Percentiles rank a stretch among this genome's conserved stretches.
These are phyloP conservation scores for Phthorimaea operculella DNA, from an alignment of 1,140 invertebrate genomes.

Conservation along the genomic window DNA sequence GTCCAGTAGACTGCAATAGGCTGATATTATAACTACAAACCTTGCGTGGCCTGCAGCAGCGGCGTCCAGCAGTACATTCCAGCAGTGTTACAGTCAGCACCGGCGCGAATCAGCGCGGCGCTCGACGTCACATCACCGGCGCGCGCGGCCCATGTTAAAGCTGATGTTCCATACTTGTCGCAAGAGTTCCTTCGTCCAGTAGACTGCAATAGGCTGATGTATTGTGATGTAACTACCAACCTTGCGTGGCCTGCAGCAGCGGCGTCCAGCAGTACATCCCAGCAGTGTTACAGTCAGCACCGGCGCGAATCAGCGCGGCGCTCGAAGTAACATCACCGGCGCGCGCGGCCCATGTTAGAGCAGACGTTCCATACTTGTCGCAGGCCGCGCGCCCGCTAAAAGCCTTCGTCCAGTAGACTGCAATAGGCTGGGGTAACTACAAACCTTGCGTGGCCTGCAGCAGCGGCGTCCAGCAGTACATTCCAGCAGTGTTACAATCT, in stretches of 20 bases:
- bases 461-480: conserved; percentile 96
- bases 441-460: conserved; percentile 84
- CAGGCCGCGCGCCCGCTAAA: conserved; percentile 89
- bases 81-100: conserved; percentile 69
- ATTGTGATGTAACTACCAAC: too few relatives aligned
- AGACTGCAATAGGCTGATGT: too few relatives aligned
- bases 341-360: conserved; percentile 93
- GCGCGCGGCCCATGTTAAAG: conserved; percentile 93
- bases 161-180: conserved; percentile 97
- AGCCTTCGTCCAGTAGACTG: conserved; percentile 71
- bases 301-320: conserved; percentile 82
- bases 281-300: conserved; percentile 69
- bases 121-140: conserved; percentile 92
- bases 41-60: conserved; percentile 87
- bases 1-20: conserved; percentile 45
- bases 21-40: conserved; percentile 27
- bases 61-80: conserved; percentile 95
- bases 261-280: conserved; percentile 95
- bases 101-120: conserved; percentile 82
- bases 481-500: conserved; percentile 69
- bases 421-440: too few relatives aligned
- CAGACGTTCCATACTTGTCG: conserved; percentile 97
- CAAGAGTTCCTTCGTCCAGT: conserved; percentile 87
- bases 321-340: conserved; percentile 92
- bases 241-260: conserved; percentile 87